Evolutionary conservation across 2,113 vertebrate species (phyloP), one percentile per base, ranked within the genome.

Genomic region (Apodemus sylvaticus): DNA sequence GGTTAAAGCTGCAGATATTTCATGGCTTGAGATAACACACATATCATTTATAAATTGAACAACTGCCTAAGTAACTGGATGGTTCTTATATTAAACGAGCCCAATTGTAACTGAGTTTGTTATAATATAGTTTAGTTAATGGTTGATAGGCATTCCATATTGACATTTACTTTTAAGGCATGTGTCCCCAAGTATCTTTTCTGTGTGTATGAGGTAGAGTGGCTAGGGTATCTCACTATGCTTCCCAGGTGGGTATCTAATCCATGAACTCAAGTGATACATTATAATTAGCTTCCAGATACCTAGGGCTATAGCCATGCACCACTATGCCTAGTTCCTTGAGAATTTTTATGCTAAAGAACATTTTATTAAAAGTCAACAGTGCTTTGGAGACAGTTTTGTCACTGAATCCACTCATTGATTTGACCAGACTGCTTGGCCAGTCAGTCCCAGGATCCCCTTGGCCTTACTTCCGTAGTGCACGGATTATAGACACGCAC

Each of bases 91-190:
- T 73, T 91, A 91, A 55, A 62, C 19, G 79, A 86, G 20, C 66
- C 5, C 16, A 81, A 76, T 78, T 83, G n/a, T 90, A 92, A 77
- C 77, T 48, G 86, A 48, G 78, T 36, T 58, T 31, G 48, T 62
- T 90, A 76, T 79, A 53, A 86, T 93, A 91, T 88, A 79, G 39
- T 89, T 94, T 79, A 83, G 62, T 92, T 90, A 62, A 13, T 94
- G 11, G 70, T 55, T 73, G 68, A 36, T 7, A 87, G 48, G 19
- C 19, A 95, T 85, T 48, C 10, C 24, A 70, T 64, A 70, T n/a
- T 88, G 58, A 91, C 71, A 88, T 64, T 91, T 79, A 94, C 51
- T 81, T 94, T 96, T 87, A 90, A 92, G 76, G 13, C 64, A 45
- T 64, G 73, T 78, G 70, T 64, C 17, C 45, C 24, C 34, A 58